Percentiles rank a stretch among this genome's conserved stretches.
Evolutionary conservation across 2,113 vertebrate species (phyloP).

Genomic region (Scytalopus superciliaris): DNA sequence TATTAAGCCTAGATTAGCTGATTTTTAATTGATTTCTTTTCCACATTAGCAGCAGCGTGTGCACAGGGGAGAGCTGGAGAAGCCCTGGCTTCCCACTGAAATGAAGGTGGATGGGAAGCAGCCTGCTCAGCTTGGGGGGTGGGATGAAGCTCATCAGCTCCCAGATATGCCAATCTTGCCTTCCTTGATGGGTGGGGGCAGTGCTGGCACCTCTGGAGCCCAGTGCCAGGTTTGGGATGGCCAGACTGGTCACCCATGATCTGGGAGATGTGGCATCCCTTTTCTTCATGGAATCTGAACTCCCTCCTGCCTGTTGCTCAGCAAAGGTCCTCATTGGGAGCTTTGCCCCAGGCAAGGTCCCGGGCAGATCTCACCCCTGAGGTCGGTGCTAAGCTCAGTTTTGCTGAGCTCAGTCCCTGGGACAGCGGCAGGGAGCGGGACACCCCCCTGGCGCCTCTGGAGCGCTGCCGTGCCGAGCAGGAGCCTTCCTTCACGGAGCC

Average conservation of each 20-base stretch:
- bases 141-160: not conserved
- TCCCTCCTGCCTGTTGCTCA: not conserved
- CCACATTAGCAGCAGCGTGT: fast-evolving
- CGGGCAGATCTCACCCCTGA: not conserved
- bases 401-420: not conserved
- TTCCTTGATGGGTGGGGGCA: not conserved
- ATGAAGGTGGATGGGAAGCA: not conserved
- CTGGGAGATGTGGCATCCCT: fast-evolving
- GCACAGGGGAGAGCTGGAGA: not conserved
- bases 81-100: not conserved
- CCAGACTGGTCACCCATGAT: fast-evolving
- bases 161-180: not conserved
- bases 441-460: not conserved
- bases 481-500: not conserved
- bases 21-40: not conserved
- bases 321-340: not conserved
- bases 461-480: not conserved
- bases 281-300: not conserved
- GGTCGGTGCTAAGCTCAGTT: not conserved
- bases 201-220: not conserved
- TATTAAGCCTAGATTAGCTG: not conserved
- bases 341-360: not conserved
- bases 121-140: not conserved
- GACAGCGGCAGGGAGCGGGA: not conserved
- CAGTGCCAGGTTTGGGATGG: not conserved